Evolutionary conservation across 2,113 vertebrate genomes (phyloP).

Genomic region (Corynorhinus townsendii): DNA sequence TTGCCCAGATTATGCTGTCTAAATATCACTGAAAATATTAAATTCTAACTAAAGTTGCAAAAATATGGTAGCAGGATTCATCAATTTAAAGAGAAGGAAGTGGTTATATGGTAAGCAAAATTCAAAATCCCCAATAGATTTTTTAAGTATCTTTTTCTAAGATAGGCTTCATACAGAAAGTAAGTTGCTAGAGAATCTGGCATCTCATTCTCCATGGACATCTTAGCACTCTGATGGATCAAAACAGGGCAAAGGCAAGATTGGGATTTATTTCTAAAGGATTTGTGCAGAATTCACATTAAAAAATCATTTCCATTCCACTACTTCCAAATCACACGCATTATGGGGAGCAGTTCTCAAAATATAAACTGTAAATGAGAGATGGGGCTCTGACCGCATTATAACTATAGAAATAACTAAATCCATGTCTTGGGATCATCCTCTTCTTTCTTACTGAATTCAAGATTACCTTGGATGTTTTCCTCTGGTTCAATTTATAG

Average conservation of each 20-base stretch:
- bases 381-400: neutral
- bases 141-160: neutral
- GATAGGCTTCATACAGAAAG: neutral
- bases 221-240: neutral
- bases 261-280: neutral
- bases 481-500: neutral
- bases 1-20: neutral
- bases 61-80: neutral
- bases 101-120: neutral
- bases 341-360: neutral
- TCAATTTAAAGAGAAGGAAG: neutral
- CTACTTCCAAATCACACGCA: neutral
- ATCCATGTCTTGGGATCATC: neutral
- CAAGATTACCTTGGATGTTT: neutral
- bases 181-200: neutral
- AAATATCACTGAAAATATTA: neutral
- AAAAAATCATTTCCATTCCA: neutral
- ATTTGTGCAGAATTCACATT: neutral
- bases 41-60: neutral
- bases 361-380: neutral
- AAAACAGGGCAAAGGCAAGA: neutral
- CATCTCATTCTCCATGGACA: neutral
- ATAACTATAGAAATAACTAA: neutral
- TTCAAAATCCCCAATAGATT: neutral
- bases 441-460: conserved; percentile 2